Evolutionary conservation across 2,888 invertebrate species (phyloP), one percentile per base, ranked within the genome.

Genomic region (Tholera decimalis): DNA sequence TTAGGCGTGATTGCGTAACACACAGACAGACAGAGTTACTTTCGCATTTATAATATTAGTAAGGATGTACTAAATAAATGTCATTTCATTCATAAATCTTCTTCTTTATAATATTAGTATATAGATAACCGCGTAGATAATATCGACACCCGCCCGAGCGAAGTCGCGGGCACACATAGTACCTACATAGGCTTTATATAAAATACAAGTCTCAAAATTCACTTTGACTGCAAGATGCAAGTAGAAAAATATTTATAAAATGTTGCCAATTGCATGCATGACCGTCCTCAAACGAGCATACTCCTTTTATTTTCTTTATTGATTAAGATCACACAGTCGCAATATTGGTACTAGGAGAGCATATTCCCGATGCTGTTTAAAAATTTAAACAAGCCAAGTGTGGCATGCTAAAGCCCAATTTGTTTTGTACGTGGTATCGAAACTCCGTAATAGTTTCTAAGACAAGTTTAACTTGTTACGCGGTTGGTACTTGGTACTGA

Each of bases 281-380:
- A 13, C 46, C 22, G 9, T 47, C 49, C 35, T 7, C 46, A 37
- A 58, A 35, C 8, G 20, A 72, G 8, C 18, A 41, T 22, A 50
- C 22, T 51, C 39, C 26, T 28, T 49, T 51, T 61, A 46, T 68
- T 49, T 13, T 7, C 15, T 51, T 15, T 33, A 55, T 20, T 35
- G 15, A 22, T n/a, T 24, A 26, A 41, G 18, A 49, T 39, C 18
- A 39, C 26, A 46, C 13, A 44, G 33, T 44, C 41, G 49, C 39
- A 50, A 72, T 64, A 59, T 60, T 41, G 44, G 56, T 72, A 77
- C 59, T 37, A 74, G 59, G 60, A 65, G n/a, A 53, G 46, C 54
- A 74, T 74, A 65, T 57, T 54, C 56, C 30, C 47, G 18, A 69
- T 59, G 63, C 49, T 43, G 22, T 56, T 55, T 51, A 39, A 55